A percentile compares a stretch with the other conserved stretches of the same genome.
phyloP scores from a whole-genome alignment of 30 jellyfish, hydroid and myxozoan species.

The Clytia hemisphaerica region DNA sequence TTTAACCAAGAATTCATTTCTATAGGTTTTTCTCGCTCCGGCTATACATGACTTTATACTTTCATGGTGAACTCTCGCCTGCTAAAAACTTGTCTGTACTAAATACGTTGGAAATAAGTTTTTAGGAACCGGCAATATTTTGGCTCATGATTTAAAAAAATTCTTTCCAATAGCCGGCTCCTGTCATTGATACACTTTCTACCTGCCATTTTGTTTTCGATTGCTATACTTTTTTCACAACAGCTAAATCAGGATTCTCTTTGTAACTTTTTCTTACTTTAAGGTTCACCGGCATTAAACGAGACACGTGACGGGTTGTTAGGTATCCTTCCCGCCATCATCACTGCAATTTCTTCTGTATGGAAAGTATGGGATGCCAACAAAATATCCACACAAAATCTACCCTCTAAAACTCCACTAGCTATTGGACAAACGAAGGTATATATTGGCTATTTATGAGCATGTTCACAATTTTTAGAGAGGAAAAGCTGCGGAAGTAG shows the following conservation, averaged over 20 bases:
- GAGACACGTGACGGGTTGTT: conserved; percentile 83
- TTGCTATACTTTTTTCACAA: neutral
- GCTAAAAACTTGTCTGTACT: no score
- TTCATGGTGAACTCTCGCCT: no score
- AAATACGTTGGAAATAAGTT: no score
- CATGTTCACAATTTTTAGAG: no score
- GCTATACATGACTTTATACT: no score
- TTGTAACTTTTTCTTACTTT: no score
- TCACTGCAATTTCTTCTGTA: conserved; percentile 49
- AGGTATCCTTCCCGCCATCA: conserved; percentile 64
- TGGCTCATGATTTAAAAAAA: neutral
- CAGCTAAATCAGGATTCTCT: neutral
- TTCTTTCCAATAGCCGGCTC: neutral
- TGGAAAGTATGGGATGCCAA: conserved; percentile 81
- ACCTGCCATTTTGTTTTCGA: neutral
- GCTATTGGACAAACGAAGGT: conserved; percentile 80
- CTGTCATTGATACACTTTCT: neutral
- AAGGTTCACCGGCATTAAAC: conserved; percentile 54
- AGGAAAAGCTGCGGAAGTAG: no score
- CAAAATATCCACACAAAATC: neutral
- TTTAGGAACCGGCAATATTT: no score
- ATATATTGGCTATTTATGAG: no score
- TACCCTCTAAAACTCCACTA: conserved; percentile 30
- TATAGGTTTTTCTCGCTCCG: no score
- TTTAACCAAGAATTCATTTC: no score